Evolutionary conservation across 2,113 vertebrate genomes (phyloP).

Genomic region (Ardeotis arabs): DNA sequence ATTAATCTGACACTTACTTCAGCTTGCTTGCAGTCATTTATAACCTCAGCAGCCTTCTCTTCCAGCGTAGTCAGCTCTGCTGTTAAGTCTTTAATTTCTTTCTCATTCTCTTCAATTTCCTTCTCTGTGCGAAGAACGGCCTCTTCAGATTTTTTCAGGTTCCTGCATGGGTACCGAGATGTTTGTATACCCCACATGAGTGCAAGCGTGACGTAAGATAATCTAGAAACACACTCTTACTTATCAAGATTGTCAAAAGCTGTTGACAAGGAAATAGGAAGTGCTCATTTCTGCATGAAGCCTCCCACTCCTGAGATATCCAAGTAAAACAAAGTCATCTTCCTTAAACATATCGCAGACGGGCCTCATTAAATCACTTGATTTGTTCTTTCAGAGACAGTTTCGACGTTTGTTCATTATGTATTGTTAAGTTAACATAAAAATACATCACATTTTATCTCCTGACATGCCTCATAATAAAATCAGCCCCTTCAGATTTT

Average conservation of each 20-base stretch:
- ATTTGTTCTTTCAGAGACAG: not conserved
- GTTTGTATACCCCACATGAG: not conserved
- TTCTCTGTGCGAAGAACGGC: slow-evolving; percentile 75
- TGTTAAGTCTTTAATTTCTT: slow-evolving; percentile 76
- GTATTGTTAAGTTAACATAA: not conserved
- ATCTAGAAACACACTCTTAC: not conserved
- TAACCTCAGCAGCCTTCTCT: slow-evolving; percentile 83
- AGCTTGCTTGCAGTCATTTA: slow-evolving; percentile 82
- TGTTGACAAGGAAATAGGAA: not conserved
- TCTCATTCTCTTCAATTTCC: slow-evolving; percentile 84
- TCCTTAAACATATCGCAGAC: not conserved
- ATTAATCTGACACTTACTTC: slow-evolving; percentile 73
- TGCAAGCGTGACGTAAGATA: not conserved
- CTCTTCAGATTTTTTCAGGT: slow-evolving; percentile 90
- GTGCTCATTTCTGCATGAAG: not conserved
- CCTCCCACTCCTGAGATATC: not conserved
- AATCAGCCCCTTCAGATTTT: not conserved
- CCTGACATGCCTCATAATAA: not conserved
- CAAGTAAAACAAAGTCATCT: not conserved
- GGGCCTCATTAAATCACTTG: not conserved
- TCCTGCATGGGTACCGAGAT: slow-evolving; percentile 73
- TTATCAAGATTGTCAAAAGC: too few relatives aligned
- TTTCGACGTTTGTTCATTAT: not conserved
- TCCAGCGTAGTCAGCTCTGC: slow-evolving; percentile 85
- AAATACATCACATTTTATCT: not conserved